Conservation (phyloP, 2,888 invertebrate species). For the Folsomia manolachei region DNA sequence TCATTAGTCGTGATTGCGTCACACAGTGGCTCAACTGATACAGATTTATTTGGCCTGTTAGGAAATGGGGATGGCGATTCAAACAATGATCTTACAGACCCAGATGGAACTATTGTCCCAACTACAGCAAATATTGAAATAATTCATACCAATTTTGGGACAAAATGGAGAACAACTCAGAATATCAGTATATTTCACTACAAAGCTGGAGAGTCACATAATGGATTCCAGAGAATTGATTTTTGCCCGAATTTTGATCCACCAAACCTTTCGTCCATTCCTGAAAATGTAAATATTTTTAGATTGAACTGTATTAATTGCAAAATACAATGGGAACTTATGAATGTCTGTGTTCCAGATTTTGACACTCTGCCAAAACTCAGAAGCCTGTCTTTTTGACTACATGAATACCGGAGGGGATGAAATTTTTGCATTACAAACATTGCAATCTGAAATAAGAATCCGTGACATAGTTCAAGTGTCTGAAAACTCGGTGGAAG, state of each 20-base stretch:
- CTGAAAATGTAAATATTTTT: too few relatives aligned
- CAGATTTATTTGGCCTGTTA: conserved; percentile 21
- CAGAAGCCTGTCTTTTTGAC: background rate
- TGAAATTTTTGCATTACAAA: background rate
- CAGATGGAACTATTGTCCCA: conserved; percentile 5
- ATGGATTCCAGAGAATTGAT: background rate
- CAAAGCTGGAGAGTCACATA: background rate
- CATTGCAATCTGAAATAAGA: background rate
- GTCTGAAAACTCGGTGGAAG: background rate
- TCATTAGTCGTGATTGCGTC: background rate
- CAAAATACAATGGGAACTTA: too few relatives aligned
- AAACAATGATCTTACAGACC: conserved; percentile 21
- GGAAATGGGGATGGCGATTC: conserved; percentile 22
- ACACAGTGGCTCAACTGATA: background rate
- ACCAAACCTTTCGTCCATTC: background rate
- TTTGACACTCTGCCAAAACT: background rate
- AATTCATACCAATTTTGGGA: conserved; percentile 29
- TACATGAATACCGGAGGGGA: background rate
- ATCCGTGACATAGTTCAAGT: background rate
- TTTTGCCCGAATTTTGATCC: background rate
- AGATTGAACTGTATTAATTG: too few relatives aligned
- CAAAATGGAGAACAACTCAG: conserved; percentile 18
- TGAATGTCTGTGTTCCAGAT: too few relatives aligned
- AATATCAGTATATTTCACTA: conserved; percentile 26
- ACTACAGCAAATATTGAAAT: conserved; percentile 6